Percentiles rank a stretch among this genome's conserved stretches.
Conservation (phyloP, 2,113 vertebrate species). For the Forbesichthys papilliferus region DNA sequence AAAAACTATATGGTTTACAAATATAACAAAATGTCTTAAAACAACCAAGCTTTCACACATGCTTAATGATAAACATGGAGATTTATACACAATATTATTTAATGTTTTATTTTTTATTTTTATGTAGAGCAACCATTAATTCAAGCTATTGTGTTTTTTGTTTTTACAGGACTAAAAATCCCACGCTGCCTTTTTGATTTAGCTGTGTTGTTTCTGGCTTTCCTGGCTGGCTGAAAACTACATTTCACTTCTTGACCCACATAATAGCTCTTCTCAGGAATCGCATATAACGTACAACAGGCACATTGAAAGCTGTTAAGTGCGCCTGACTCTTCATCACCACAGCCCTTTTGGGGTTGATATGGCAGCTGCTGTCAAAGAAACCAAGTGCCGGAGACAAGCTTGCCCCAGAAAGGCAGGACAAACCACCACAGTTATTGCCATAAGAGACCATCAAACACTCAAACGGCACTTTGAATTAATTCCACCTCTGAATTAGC, state of each 20-base stretch:
- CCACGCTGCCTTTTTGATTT: conserved; percentile 32
- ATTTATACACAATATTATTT: not conserved
- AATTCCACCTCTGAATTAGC: conserved; percentile 37
- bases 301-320: conserved; percentile 18
- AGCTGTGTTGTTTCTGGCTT: conserved; percentile 4
- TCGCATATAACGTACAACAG: conserved; percentile 11
- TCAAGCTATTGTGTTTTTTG: not conserved
- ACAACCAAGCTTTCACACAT: too few relatives aligned
- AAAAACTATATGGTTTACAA: too few relatives aligned
- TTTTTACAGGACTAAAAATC: conserved; percentile 55
- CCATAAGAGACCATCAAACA: conserved; percentile 40
- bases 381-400: conserved; percentile 74
- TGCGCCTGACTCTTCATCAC: conserved; percentile 66
- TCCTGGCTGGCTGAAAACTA: conserved; percentile 37
- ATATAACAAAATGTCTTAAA: too few relatives aligned
- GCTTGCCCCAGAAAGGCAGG: conserved; percentile 82
- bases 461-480: conserved; percentile 47
- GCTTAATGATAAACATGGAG: too few relatives aligned
- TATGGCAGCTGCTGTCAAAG: conserved; percentile 83
- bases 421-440: conserved; percentile 58
- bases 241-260: conserved; percentile 31
- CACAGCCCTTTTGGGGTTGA: conserved; percentile 81
- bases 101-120: not conserved
- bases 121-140: not conserved
- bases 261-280: conserved; percentile 45